These are phyloP conservation scores for Pteruthius melanotis DNA, from an alignment of 2,113 vertebrate genomes.

Conservation along the genomic window DNA sequence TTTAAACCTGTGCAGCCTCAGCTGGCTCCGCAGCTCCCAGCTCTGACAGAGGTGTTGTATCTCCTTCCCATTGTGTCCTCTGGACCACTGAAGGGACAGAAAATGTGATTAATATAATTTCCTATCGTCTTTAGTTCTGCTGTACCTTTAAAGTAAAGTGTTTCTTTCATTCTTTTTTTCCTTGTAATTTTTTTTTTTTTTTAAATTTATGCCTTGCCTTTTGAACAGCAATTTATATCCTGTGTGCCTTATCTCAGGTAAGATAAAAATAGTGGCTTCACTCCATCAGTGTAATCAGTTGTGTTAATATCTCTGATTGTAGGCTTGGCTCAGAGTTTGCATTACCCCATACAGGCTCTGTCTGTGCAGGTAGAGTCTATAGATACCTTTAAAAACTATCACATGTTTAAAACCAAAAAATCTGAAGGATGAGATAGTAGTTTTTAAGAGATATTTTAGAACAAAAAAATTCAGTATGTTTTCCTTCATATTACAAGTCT, in stretches of 20 bases:
- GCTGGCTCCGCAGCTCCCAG: not conserved
- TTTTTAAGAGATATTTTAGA: not conserved
- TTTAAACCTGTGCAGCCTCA: not conserved
- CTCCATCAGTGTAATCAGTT: conserved; percentile 20
- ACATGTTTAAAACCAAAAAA: not conserved
- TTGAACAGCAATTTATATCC: not conserved
- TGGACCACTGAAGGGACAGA: not conserved
- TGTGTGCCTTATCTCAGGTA: conserved; percentile 12
- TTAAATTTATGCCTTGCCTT: not conserved
- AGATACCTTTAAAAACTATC: not conserved
- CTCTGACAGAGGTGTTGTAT: not conserved
- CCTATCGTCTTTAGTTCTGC: not conserved
- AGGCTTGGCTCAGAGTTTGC: conserved; percentile 24
- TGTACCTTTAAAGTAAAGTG: not conserved
- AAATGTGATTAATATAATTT: not conserved
- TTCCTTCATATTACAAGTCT: not conserved
- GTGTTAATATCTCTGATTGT: conserved; percentile 32
- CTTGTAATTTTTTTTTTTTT: not conserved
- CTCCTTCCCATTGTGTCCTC: not conserved
- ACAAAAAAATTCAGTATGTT: not conserved
- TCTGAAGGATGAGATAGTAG: not conserved
- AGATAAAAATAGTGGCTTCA: conserved; percentile 49
- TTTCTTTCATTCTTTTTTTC: not conserved
- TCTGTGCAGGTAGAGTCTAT: conserved; percentile 12
- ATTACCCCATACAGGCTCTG: conserved; percentile 10